Percentiles rank a stretch among this genome's conserved stretches.
These are phyloP conservation scores for Chrysocyon brachyurus DNA, from an alignment of 2,797 vertebrate genomes.

Conservation along the genomic window DNA sequence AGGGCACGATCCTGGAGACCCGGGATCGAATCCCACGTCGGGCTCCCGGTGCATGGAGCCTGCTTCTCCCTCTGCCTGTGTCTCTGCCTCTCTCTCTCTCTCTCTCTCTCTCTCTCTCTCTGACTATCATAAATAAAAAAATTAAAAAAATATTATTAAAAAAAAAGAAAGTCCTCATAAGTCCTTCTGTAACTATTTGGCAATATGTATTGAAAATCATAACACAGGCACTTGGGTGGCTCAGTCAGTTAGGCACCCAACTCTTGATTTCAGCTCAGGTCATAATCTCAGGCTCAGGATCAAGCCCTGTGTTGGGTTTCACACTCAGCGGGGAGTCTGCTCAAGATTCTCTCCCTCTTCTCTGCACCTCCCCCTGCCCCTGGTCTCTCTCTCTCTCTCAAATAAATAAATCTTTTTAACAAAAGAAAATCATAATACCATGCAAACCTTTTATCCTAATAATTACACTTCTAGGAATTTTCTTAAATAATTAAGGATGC, in stretches of 20 bases:
- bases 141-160: neutral
- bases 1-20: no score
- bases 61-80: no score
- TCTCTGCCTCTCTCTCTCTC: no score
- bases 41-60: no score
- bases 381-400: neutral
- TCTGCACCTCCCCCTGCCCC: neutral
- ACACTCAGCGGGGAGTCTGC: neutral
- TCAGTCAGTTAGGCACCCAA: neutral
- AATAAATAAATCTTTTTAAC: neutral
- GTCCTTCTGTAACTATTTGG: constrained; percentile 18
- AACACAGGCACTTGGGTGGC: neutral
- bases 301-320: neutral
- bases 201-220: neutral
- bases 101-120: no score
- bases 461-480: neutral
- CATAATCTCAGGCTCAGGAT: neutral
- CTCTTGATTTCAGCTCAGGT: neutral
- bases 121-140: no score
- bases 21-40: no score
- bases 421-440: constrained; percentile 13
- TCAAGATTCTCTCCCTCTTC: neutral
- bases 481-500: neutral
- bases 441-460: neutral
- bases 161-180: constrained; percentile 8